phyloP scores from a whole-genome alignment of 2,113 vertebrate genomes.

The Amphiprion ocellaris region DNA sequence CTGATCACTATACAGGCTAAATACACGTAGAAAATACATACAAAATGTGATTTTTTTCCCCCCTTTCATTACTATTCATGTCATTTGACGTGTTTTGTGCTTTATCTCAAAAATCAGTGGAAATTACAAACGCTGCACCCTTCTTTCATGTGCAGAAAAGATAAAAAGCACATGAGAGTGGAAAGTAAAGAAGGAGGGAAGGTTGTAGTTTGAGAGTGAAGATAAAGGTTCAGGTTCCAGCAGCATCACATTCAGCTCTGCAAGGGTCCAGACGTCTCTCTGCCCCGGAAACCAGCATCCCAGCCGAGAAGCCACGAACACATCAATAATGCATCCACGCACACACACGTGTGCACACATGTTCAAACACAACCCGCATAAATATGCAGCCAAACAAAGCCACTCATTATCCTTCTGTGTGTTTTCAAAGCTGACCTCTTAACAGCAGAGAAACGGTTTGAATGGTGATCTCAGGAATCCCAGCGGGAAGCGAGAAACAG shows the following conservation, averaged over 20 bases:
- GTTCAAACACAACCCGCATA: neutral
- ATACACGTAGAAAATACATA: no score
- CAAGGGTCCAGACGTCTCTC: constrained; percentile 23
- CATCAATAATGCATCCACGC: constrained; percentile 55
- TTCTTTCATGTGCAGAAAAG: no score
- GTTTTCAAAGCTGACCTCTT: constrained; percentile 44
- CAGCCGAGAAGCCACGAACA: constrained; percentile 27
- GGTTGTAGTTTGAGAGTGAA: neutral
- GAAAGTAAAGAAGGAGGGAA: neutral
- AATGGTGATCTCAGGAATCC: neutral
- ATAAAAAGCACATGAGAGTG: neutral
- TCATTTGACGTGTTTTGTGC: no score
- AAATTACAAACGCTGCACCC: no score
- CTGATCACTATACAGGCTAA: no score
- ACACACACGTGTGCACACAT: constrained; percentile 4
- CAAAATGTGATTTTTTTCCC: no score
- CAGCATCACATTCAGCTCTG: constrained; percentile 49
- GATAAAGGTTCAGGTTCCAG: constrained; percentile 45
- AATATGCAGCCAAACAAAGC: neutral
- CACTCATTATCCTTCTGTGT: constrained; percentile 20
- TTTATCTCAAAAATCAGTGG: no score
- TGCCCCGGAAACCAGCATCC: constrained; percentile 35
- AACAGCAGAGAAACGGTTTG: constrained; percentile 39
- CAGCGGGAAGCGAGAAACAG: constrained; percentile 7
- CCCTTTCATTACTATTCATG: no score